phyloP scores from a whole-genome alignment of 2,888 invertebrate genomes.

The Drosophila rubida region DNA sequence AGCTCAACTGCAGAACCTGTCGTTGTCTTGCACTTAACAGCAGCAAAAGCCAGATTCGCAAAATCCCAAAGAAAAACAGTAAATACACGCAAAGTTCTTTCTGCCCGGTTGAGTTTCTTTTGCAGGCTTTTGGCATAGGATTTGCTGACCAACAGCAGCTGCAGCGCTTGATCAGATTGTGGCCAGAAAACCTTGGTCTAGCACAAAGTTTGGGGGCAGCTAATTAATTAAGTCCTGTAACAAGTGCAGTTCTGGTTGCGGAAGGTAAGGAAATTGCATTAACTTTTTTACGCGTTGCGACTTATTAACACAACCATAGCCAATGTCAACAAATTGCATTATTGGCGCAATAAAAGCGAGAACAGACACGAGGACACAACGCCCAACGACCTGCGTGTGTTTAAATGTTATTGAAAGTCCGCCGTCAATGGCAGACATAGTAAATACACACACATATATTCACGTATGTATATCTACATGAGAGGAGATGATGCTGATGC shows the following conservation, averaged over 20 bases:
- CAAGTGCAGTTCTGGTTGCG: slow-evolving; percentile 23
- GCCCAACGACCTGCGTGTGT: slow-evolving; percentile 19
- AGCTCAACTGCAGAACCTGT: slow-evolving; percentile 37
- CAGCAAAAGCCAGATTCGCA: slow-evolving; percentile 46
- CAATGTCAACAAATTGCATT: slow-evolving; percentile 80
- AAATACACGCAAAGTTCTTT: slow-evolving; percentile 53
- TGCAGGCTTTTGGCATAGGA: neutral
- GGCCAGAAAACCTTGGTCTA: slow-evolving; percentile 55
- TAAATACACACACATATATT: slow-evolving; percentile 38
- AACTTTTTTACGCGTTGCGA: slow-evolving; percentile 32
- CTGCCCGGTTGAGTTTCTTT: slow-evolving; percentile 19
- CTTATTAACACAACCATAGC: slow-evolving; percentile 75
- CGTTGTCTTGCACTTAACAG: slow-evolving; percentile 69
- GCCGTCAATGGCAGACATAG: slow-evolving; percentile 54
- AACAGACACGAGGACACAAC: slow-evolving; percentile 7
- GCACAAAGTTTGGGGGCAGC: slow-evolving; percentile 65
- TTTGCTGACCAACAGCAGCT: slow-evolving; percentile 1
- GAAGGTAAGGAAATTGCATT: slow-evolving; percentile 65
- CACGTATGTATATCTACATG: neutral
- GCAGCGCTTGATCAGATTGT: slow-evolving; percentile 63
- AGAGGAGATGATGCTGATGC: neutral
- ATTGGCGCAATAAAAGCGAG: slow-evolving; percentile 66
- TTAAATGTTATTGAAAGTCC: slow-evolving; percentile 60
- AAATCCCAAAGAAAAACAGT: slow-evolving; percentile 76
- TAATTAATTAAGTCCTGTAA: slow-evolving; percentile 76